A percentile compares a stretch with the other conserved stretches of the same genome.
Conservation (phyloP, 2,113 vertebrate genomes). For the Cervus canadensis region DNA sequence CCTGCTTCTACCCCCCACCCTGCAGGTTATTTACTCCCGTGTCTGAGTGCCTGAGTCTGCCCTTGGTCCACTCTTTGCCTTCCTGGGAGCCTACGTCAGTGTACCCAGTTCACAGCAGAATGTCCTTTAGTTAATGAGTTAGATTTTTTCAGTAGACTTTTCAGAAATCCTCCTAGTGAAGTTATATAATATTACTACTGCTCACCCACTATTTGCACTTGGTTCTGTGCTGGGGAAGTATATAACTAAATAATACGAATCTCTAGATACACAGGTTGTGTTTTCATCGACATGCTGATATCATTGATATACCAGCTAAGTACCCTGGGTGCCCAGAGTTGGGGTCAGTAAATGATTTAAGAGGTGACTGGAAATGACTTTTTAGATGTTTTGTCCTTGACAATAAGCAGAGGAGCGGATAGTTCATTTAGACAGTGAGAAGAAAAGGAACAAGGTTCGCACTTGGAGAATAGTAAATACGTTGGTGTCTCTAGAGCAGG, state of each 20-base stretch:
- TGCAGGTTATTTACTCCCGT: background rate
- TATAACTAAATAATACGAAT: background rate
- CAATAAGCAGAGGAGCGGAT: background rate
- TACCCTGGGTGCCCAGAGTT: background rate
- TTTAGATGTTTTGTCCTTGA: background rate
- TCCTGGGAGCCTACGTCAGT: background rate
- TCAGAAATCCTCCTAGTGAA: background rate
- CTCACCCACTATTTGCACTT: background rate
- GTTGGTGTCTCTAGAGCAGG: background rate
- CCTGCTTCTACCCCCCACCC: background rate
- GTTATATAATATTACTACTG: background rate
- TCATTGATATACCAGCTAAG: background rate
- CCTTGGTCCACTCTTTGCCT: background rate
- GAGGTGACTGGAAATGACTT: background rate
- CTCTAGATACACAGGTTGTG: background rate
- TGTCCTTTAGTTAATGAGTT: background rate
- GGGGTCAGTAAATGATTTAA: background rate
- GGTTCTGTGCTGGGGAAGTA: background rate
- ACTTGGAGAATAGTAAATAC: background rate
- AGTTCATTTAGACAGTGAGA: background rate
- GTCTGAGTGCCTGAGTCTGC: background rate
- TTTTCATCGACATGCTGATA: too few relatives aligned
- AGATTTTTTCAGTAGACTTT: background rate
- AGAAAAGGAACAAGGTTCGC: background rate
- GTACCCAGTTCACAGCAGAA: background rate